Conservation (phyloP, 2,797 vertebrate genomes). For the Alosa sapidissima region DNA sequence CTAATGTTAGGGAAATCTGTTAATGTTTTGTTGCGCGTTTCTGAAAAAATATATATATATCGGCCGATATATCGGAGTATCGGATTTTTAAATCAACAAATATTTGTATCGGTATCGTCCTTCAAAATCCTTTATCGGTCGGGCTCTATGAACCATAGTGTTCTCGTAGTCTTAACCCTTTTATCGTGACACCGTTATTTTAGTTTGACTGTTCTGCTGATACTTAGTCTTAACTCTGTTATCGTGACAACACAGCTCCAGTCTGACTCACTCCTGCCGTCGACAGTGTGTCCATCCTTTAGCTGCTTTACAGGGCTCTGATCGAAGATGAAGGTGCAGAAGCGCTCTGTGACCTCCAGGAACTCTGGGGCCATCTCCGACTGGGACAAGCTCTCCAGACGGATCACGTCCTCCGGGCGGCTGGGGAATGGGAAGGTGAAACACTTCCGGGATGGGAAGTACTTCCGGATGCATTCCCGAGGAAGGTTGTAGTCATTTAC, state of each 20-base stretch:
- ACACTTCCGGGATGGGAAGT: conserved; percentile 69
- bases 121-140: too few species aligned
- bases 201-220: too few species aligned
- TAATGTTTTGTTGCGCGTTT: too few species aligned
- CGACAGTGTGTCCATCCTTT: conserved; percentile 56
- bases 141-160: too few species aligned
- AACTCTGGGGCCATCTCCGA: conserved; percentile 46
- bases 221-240: too few species aligned
- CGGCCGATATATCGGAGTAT: too few species aligned
- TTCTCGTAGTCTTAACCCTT: too few species aligned
- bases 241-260: neutral
- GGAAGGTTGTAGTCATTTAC: conserved; percentile 54
- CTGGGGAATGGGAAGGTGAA: conserved; percentile 65
- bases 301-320: conserved; percentile 54
- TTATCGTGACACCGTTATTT: too few species aligned
- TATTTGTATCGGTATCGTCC: too few species aligned
- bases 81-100: too few species aligned
- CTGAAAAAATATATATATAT: too few species aligned
- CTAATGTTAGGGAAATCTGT: too few species aligned
- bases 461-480: conserved; percentile 64
- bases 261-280: conserved; percentile 53
- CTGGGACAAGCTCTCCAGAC: conserved; percentile 51
- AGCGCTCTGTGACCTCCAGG: conserved; percentile 30
- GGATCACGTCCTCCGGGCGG: conserved; percentile 42
- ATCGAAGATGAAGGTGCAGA: conserved; percentile 50